Conservation (phyloP, 2,113 vertebrate genomes). For the Hucho hucho region DNA sequence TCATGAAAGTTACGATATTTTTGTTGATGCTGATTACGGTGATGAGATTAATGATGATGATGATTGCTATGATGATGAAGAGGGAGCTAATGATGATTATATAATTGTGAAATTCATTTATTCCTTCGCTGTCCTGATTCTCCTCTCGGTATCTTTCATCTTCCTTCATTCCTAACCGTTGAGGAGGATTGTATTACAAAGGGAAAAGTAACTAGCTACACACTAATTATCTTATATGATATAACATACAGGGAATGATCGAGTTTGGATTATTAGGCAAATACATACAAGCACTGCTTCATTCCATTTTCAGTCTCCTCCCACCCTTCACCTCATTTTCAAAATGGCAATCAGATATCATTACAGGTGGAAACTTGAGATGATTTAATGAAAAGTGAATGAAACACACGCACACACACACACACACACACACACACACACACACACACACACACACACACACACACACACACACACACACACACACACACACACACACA, state of each 20-base stretch:
- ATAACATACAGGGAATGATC: constrained; percentile 27
- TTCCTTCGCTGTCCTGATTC: no score
- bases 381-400: constrained; percentile 35
- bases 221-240: constrained; percentile 30
- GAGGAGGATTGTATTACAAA: no score
- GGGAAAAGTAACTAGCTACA: not conserved
- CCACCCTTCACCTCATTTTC: constrained; percentile 9
- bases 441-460: not conserved
- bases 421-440: constrained; percentile 12
- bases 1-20: not conserved
- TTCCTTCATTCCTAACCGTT: no score
- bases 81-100: no score
- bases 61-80: no score
- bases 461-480: not conserved
- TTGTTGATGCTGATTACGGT: not conserved
- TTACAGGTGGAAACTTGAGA: constrained; percentile 37
- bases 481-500: no score
- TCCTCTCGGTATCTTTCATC: no score
- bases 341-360: not conserved
- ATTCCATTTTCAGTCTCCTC: constrained; percentile 38
- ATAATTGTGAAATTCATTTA: no score
- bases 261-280: constrained; percentile 55
- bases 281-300: constrained; percentile 26
- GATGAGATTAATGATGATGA: no score
- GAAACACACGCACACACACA: not conserved